A percentile compares a stretch with the other conserved stretches of the same genome.
phyloP scores from a whole-genome alignment of 2,888 invertebrate genomes.

The Meta bourneti region DNA sequence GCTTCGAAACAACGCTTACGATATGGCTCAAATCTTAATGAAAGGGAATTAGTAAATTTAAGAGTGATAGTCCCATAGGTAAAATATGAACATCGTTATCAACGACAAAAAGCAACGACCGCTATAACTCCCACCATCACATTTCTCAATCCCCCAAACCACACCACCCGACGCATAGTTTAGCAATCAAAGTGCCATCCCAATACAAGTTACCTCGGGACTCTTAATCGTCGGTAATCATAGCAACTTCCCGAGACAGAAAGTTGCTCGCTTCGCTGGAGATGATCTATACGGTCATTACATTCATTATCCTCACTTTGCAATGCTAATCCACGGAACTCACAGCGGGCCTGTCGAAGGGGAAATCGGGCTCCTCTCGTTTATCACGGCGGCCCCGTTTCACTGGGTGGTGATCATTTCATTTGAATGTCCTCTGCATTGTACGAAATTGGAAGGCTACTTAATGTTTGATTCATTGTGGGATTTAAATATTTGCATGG shows the following conservation, averaged over 20 bases:
- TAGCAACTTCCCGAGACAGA: not conserved
- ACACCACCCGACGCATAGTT: too few relatives aligned
- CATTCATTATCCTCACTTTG: conserved; percentile 11
- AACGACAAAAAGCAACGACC: too few relatives aligned
- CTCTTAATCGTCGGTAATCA: not conserved
- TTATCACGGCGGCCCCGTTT: conserved; percentile 8
- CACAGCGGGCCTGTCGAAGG: not conserved
- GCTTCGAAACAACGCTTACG: too few relatives aligned
- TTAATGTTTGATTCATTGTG: conserved; percentile 2
- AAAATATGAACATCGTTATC: too few relatives aligned
- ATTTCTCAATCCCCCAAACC: too few relatives aligned
- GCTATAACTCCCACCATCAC: too few relatives aligned
- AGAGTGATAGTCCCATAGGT: too few relatives aligned
- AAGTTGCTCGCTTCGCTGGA: not conserved
- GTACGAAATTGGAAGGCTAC: not conserved
- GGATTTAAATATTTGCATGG: not conserved
- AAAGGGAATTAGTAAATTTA: too few relatives aligned
- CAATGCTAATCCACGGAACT: conserved; percentile 10
- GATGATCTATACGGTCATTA: conserved; percentile 30
- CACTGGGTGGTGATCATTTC: not conserved
- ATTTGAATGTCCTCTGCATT: not conserved
- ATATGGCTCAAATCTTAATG: too few relatives aligned
- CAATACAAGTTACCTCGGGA: not conserved
- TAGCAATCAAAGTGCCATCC: not conserved
- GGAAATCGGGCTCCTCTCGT: conserved; percentile 23